Base-by-base conservation (phyloP, 2,797 vertebrate species). In the Coregonus suidteri region DNA sequence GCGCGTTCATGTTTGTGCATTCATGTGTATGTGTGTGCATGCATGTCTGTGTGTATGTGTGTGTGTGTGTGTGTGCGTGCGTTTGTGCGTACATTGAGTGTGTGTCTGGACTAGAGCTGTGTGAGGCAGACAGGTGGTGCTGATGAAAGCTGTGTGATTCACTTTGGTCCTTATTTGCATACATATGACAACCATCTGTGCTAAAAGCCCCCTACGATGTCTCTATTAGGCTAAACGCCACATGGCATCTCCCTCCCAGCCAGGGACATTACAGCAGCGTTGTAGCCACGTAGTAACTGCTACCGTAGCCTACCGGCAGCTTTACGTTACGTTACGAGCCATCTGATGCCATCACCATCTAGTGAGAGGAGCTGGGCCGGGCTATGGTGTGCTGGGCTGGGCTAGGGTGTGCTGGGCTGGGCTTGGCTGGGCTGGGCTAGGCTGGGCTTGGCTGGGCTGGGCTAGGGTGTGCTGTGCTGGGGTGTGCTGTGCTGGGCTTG, bases 111-210 rank as follows among this genome's bases (percentile, higher is more conserved):
- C 30, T 16, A 83, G 91, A 87, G 82, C 85, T 78, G 92, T 77
- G 89, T 88, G 91, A 94, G 95, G 93, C 94, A 95, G 96, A 96
- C 97, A 97, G 97, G 97, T 98, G 97, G 96, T 89, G 94, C 88
- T 90, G 92, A 92, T 90, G 95, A 92, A 93, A 93, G 94, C 93
- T 93, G 94, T 90, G 93, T 94, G 95, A 96, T 97, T 97, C 96
- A 95, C 95, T 97, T 96, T 96, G 93, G 93, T 96, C 93, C 95
- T 95, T 92, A 98, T 99, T 97, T 99, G 96, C 98, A 99, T 98
- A 97, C 96, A 98, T 97, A 97, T 97, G 96, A 98, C 96, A 97
- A 94, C 96, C 98, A 99, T 99, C 98, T 98, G 97, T 93, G 95
- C 96, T 97, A 97, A 98, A 96, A 94, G 95, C 94, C 89, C 89